A percentile compares a stretch with the other conserved stretches of the same genome.
phyloP scores from a whole-genome alignment of 1,140 invertebrate species.

The Dreissena rostriformis region DNA sequence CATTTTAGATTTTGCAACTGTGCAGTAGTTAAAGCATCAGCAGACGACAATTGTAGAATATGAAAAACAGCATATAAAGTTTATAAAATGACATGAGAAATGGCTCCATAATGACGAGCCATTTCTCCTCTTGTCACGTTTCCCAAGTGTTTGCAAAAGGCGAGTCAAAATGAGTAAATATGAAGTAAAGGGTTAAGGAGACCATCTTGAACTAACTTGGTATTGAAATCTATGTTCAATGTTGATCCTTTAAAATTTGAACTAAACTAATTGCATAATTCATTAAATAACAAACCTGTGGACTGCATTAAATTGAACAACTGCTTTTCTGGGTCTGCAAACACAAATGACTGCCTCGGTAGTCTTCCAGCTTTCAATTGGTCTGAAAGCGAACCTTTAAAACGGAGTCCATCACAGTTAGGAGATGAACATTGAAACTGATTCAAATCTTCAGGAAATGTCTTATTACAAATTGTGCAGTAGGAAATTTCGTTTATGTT shows the following conservation, averaged over 20 bases:
- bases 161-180: too few species aligned
- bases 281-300: background rate
- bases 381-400: background rate
- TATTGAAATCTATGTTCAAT: background rate
- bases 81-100: too few species aligned
- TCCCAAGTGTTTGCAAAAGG: too few species aligned
- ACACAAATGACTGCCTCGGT: background rate
- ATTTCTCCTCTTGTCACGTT: too few species aligned
- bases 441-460: constrained; percentile 10
- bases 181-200: too few species aligned
- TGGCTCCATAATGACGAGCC: too few species aligned
- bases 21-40: too few species aligned
- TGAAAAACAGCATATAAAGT: too few species aligned
- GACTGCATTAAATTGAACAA: background rate
- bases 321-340: constrained; percentile 6
- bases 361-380: background rate
- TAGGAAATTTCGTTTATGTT: constrained; percentile 6
- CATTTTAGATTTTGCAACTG: too few species aligned
- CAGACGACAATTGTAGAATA: too few species aligned
- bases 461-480: background rate
- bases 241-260: too few species aligned
- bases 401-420: constrained; percentile 17
- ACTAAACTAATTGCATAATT: background rate
- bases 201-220: too few species aligned
- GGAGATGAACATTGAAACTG: background rate